Evolutionary conservation across 2,888 invertebrate species (phyloP).

Genomic region (Pelosia muscerda): DNA sequence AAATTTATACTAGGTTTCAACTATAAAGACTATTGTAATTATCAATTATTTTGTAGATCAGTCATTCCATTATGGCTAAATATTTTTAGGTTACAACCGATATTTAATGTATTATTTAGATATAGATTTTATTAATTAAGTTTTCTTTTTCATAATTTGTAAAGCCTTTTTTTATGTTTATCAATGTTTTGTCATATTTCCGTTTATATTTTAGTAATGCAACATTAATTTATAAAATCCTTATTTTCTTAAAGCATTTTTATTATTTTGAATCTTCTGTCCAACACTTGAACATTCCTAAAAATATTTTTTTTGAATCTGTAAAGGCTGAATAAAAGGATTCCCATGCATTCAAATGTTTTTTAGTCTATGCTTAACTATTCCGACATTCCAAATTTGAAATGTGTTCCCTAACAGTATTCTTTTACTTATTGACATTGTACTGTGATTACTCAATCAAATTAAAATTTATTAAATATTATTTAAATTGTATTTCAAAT

Average conservation of each 20-base stretch:
- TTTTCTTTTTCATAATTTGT: slow-evolving; percentile 45
- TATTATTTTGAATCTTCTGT: slow-evolving; percentile 17
- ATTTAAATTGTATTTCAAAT: slow-evolving; percentile 17
- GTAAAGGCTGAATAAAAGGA: slow-evolving; percentile 29
- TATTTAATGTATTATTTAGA: slow-evolving; percentile 57
- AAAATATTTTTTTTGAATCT: slow-evolving; percentile 13
- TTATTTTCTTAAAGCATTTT: slow-evolving; percentile 16
- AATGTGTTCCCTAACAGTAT: slow-evolving; percentile 45
- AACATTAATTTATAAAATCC: slow-evolving; percentile 26
- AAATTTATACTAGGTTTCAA: slow-evolving; percentile 41
- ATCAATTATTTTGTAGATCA: slow-evolving; percentile 28
- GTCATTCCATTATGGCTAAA: slow-evolving; percentile 32
- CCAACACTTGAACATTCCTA: slow-evolving; percentile 40
- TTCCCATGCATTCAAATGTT: slow-evolving; percentile 17
- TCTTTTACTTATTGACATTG: slow-evolving; percentile 44
- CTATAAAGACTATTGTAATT: slow-evolving; percentile 36
- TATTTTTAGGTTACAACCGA: slow-evolving; percentile 47
- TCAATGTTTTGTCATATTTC: slow-evolving; percentile 35
- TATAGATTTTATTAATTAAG: slow-evolving; percentile 47
- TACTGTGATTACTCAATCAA: slow-evolving; percentile 41
- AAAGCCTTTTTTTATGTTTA: slow-evolving; percentile 46
- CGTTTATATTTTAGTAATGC: slow-evolving; percentile 36
- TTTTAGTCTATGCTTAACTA: slow-evolving; percentile 15
- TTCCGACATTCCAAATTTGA: slow-evolving; percentile 40
- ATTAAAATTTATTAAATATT: slow-evolving; percentile 41